Conservation (phyloP, 2,797 vertebrate genomes). For the Acrossocheilus wenchowensis region DNA sequence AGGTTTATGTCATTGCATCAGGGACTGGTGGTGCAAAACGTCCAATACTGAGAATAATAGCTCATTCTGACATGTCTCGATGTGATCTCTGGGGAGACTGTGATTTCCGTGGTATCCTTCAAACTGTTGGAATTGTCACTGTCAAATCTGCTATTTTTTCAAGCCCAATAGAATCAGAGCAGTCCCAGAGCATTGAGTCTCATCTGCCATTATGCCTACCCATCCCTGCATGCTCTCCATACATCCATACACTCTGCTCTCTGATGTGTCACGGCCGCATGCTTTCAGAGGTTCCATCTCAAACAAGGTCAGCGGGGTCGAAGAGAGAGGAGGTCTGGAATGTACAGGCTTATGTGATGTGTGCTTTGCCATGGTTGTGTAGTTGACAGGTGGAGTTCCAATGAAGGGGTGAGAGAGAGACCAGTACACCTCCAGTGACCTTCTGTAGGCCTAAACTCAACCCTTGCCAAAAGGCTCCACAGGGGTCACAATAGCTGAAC, state of each 20-base stretch:
- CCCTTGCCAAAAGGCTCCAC: conserved; percentile 53
- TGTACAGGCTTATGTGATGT: conserved; percentile 55
- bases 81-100: conserved; percentile 39
- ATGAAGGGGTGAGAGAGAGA: conserved; percentile 57
- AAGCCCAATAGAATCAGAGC: conserved; percentile 32
- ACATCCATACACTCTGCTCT: conserved; percentile 39
- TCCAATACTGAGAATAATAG: conserved; percentile 38
- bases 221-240: conserved; percentile 45
- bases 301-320: conserved; percentile 44
- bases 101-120: conserved; percentile 27
- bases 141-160: conserved; percentile 32
- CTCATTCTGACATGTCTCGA: conserved; percentile 34
- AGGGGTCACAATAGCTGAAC: conserved; percentile 51
- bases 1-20: conserved; percentile 32
- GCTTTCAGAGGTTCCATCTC: conserved; percentile 42
- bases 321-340: conserved; percentile 56
- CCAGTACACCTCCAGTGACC: conserved; percentile 70
- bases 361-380: conserved; percentile 51
- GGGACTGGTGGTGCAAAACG: conserved; percentile 21
- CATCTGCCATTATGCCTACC: conserved; percentile 37
- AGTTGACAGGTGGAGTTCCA: conserved; percentile 52
- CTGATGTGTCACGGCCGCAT: conserved; percentile 48
- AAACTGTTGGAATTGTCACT: conserved; percentile 42
- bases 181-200: conserved; percentile 37
- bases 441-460: conserved; percentile 46